Evolutionary conservation across 2,888 invertebrate genomes (phyloP), one percentile per base, ranked within the genome.

Genomic region (Tetrapedia diversipes): DNA sequence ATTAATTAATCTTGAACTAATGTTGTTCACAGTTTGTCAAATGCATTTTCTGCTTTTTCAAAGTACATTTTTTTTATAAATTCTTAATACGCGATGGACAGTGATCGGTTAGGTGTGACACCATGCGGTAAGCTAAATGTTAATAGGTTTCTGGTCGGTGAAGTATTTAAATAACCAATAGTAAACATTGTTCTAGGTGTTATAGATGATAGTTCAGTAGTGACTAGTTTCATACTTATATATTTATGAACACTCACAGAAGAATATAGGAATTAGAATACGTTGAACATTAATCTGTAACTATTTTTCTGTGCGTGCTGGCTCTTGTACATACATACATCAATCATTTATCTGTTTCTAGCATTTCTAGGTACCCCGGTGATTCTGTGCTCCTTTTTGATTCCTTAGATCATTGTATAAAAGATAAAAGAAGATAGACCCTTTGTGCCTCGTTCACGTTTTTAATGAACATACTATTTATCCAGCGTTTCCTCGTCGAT

Each of bases 361-460:
- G 51, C 24, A 45, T 57, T 76, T 75, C 47, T 79, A 73, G 80
- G 75, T 73, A 65, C 59, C 34, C 54, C 56, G 49, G 43, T 22
- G 59, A 56, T 27, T n/a, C 51, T 45, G 22, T 34, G 47, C 69
- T 63, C 43, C n/a, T 53, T 74, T 69, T 68, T 29, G n/a, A 53
- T 65, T 75, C 67, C 29, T 79, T 84, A 82, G 80, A 77, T 66
- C 19, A 72, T 75, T 75, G 77, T 77, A 76, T 66, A 65, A 73
- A 60, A 47, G 49, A 54, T 66, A 64, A 77, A 66, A 6, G 10
- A 29, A 45, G 19, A 69, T 63, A 67, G 66, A 66, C 61, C 45
- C 65, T 61, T 53, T 34, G 63, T 77, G 53, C 56, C 47, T 76
- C 56, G 54, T 70, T 60, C 67, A 53, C 51, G 56, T 72, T 54